Evolutionary conservation across 2,113 vertebrate genomes (phyloP), one percentile per base, ranked within the genome.

Genomic region (Pterophyllum scalare): DNA sequence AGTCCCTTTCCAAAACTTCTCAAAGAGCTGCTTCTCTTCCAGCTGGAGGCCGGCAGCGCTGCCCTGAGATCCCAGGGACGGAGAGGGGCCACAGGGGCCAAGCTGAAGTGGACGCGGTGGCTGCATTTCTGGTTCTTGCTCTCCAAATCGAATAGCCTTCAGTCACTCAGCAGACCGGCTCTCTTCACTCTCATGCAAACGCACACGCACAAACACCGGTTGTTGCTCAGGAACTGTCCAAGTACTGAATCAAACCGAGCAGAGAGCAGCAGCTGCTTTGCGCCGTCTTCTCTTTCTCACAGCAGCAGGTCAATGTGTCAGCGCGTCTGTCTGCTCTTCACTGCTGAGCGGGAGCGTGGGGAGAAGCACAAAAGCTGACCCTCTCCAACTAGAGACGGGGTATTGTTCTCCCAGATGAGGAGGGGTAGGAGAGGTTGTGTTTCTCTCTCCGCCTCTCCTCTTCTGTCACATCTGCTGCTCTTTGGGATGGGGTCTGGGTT

Each of bases 1-100:
- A 91, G 98, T 98, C 78, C 98, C 98, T 91, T 94, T 94, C 98
- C 98, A 99, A 95, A 99, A 99, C 97, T 98, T 99, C 96, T 99
- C 98, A 85, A 99, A 99, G 49, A 99, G 98, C 98, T 96, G 97
- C 95, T 98, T 99, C 93, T 98, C 97, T 6, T 95, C 97, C 91
- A 97, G 96, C 84, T 96, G 95, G 79, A 97, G 86, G 84, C 96
- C 90, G 20, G 95, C 93, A 91, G 97, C 95, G 83, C 88, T 77
- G 70, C 52, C 31, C 81, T 76, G 67, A 6, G 82, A 57, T 28
- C 79, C 89, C 67, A 77, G 81, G 38, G 91, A 17, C 1, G 59
- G 60, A 14, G 92, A 54, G 85, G 93, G 82, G 60, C 72, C 86
- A 15, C 74, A 52, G 72, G 79, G 79, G 58, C 75, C 70, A 7